Evolutionary conservation across 2,113 vertebrate species (phyloP), one percentile per base, ranked within the genome.

Genomic region (Prunella fulvescens): DNA sequence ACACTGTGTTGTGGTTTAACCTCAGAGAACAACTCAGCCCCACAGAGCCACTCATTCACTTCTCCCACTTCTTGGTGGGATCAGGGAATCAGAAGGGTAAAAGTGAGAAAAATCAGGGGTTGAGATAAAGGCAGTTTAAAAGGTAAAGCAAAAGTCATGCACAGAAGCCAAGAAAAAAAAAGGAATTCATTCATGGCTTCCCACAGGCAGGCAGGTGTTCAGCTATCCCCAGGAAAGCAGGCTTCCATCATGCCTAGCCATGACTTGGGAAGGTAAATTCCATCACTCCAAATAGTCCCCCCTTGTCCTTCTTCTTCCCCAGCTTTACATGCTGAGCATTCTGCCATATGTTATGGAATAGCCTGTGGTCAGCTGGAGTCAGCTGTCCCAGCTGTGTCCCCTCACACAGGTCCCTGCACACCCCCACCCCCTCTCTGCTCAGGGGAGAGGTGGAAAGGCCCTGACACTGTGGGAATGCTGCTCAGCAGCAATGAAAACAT

Each of bases 61-160:
- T 35, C 40, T 69, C 22, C 18, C 0, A 0, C n/a, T n/a, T n/a
- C n/a, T n/a, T 48, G 24, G 28, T 69, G 12, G 54, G 5, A 61
- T 50, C 11, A 8, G 42, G 54, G 48, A 62, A 76, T 50, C 62
- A 62, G 61, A 62, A 50, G 10, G 10, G 20, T 23, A 31, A 29
- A 76, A 62, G 20, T 44, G 13, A 69, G 28, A 62, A 57, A 86
- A 37, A 1, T 62, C 28, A 11, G n/a, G 48, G 14, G 16, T n/a
- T 81, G 61, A 50, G 54, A 44, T 62, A 44, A 69, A 69, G 54
- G 7, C 28, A 69, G 3, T 20, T 74, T 81, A 56, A 86, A 18
- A 69, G 35, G 14, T 69, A 19, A 74, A 81, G 31, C 11, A 80
- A 10, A 80, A 80, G 31, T 31, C 50, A 24, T 39, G 33, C 33